Evolutionary conservation across 2,113 vertebrate species (phyloP).

Genomic region (Podiceps cristatus): DNA sequence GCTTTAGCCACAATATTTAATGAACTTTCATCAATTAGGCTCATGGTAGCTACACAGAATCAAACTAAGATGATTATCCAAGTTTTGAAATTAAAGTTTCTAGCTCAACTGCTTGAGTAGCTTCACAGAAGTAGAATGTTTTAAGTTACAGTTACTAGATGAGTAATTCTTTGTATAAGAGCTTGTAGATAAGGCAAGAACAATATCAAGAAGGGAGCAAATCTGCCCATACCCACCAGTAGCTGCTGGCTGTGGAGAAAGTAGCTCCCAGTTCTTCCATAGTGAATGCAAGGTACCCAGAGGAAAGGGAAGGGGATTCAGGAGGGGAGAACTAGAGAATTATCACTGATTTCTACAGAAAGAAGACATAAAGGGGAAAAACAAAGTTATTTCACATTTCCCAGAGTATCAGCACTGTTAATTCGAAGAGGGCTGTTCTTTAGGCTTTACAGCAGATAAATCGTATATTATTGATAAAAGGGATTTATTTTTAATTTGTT

Average conservation of each 20-base stretch:
- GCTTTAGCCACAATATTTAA: background rate
- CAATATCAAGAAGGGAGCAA: background rate
- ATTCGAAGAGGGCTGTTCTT: background rate
- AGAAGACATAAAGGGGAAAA: background rate
- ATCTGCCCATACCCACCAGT: background rate
- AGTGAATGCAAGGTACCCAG: background rate
- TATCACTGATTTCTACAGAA: background rate
- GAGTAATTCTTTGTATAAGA: background rate
- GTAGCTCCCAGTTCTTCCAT: background rate
- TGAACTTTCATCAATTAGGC: background rate
- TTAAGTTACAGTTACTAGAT: background rate
- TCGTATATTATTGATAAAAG: background rate
- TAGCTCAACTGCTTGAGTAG: background rate
- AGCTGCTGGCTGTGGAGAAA: background rate
- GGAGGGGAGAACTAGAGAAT: background rate
- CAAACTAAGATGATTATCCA: background rate
- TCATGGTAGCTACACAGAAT: background rate
- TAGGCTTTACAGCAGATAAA: background rate
- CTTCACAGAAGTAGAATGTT: background rate
- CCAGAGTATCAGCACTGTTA: background rate
- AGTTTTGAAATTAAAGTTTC: background rate
- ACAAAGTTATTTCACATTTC: background rate
- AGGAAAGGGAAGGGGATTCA: background rate
- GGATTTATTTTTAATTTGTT: constrained; percentile 17
- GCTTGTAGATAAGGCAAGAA: background rate